These are phyloP conservation scores for Papilio xuthus DNA, from an alignment of 1,140 invertebrate genomes.

Conservation along the genomic window DNA sequence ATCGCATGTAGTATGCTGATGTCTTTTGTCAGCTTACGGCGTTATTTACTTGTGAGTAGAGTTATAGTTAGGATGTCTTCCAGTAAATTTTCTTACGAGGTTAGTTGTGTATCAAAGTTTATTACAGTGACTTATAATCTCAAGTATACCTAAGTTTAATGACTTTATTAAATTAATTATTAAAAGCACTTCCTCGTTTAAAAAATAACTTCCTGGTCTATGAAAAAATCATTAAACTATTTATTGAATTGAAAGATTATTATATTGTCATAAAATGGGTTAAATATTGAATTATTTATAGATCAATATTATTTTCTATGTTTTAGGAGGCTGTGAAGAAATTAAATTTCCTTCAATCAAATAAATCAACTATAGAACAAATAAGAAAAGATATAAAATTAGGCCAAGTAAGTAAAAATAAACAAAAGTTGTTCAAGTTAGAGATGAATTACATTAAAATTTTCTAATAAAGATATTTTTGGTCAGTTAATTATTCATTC, in stretches of 20 bases:
- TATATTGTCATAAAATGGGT: background rate
- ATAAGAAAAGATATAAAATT: slow-evolving; percentile 68
- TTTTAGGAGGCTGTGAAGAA: slow-evolving; percentile 85
- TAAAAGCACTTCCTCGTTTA: background rate
- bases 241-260: background rate
- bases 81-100: slow-evolving; percentile 63
- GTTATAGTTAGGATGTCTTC: slow-evolving; percentile 64
- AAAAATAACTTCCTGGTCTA: background rate
- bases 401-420: slow-evolving; percentile 53
- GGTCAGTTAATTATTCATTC: no score
- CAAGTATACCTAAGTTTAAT: slow-evolving; percentile 32
- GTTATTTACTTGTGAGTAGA: slow-evolving; percentile 58
- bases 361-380: slow-evolving; percentile 83
- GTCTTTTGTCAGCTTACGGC: slow-evolving; percentile 51
- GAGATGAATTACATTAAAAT: no score
- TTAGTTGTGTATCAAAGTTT: slow-evolving; percentile 45
- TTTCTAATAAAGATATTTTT: no score
- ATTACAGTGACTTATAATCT: background rate
- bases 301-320: slow-evolving; percentile 32
- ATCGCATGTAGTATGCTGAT: slow-evolving; percentile 51
- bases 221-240: background rate
- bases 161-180: background rate
- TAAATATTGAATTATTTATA: slow-evolving; percentile 1
- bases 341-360: slow-evolving; percentile 88
- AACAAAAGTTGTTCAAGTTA: background rate